Conservation (phyloP, 1,140 invertebrate genomes). For the Musca domestica region DNA sequence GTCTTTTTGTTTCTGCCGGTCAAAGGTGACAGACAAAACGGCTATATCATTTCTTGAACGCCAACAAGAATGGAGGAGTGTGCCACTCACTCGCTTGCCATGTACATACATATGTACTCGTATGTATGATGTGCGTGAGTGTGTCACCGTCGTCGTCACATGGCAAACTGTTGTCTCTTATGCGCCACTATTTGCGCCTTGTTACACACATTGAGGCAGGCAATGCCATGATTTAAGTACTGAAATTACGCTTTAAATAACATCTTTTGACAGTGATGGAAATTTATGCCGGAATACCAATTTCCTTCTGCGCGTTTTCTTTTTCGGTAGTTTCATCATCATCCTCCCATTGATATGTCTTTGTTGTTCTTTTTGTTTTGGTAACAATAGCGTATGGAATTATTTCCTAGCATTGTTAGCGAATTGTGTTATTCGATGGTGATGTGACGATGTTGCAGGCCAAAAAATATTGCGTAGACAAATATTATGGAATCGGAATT, state of each 20-base stretch:
- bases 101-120: background rate
- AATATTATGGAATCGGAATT: too few species aligned
- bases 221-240: constrained; percentile 14
- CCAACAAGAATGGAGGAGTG: background rate
- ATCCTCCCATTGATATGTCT: too few species aligned
- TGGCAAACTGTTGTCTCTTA: too few species aligned
- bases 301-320: background rate
- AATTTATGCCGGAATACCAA: constrained; percentile 19
- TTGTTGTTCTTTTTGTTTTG: too few species aligned
- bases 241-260: constrained; percentile 21
- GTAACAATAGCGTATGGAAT: too few species aligned
- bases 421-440: too few species aligned
- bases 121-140: background rate
- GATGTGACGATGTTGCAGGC: too few species aligned
- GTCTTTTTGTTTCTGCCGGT: constrained; percentile 28
- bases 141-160: background rate
- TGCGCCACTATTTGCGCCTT: too few species aligned
- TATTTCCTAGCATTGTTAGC: too few species aligned
- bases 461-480: too few species aligned
- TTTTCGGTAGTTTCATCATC: too few species aligned
- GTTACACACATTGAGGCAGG: constrained; percentile 9
- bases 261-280: constrained; percentile 15
- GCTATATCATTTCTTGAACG: constrained; percentile 43
- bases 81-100: background rate
- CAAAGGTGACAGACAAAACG: constrained; percentile 52